A percentile compares a stretch with the other conserved stretches of the same genome.
Conservation (phyloP, 2,797 vertebrate genomes). For the Valencia hispanica region DNA sequence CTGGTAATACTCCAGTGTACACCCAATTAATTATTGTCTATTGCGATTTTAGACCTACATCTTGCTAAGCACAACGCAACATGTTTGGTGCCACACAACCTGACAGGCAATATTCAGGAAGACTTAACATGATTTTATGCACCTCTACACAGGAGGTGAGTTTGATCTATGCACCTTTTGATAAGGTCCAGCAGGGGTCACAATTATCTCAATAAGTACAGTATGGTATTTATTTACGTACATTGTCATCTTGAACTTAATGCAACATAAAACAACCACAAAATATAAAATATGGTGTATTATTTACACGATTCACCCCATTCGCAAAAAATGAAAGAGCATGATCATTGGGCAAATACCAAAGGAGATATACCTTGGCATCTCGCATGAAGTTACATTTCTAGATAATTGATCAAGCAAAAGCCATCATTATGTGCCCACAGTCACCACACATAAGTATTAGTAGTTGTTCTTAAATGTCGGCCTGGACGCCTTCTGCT, state of each 20-base stretch:
- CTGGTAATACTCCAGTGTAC: not conserved
- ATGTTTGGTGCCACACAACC: not conserved
- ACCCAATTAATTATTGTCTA: not conserved
- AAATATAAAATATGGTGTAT: not conserved
- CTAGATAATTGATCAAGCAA: too few relatives aligned
- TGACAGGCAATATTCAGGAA: not conserved
- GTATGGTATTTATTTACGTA: not conserved
- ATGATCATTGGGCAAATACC: too few relatives aligned
- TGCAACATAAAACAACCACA: not conserved
- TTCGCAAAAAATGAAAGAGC: too few relatives aligned
- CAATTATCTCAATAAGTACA: not conserved
- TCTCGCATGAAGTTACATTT: not conserved
- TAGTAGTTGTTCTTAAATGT: not conserved
- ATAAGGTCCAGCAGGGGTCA: slow-evolving; percentile 1
- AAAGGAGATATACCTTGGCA: not conserved
- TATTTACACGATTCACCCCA: too few relatives aligned
- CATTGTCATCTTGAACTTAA: not conserved
- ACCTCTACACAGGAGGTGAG: not conserved
- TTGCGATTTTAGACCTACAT: not conserved
- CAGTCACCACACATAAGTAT: not conserved
- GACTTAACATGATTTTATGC: accelerated
- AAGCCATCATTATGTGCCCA: not conserved
- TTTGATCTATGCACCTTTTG: slow-evolving; percentile 32
- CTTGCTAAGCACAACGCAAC: accelerated
- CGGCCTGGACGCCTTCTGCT: not conserved